Evolutionary conservation across 92 coral and sea anemone genomes (phyloP).

Genomic region (Zoanthus gigantus): DNA sequence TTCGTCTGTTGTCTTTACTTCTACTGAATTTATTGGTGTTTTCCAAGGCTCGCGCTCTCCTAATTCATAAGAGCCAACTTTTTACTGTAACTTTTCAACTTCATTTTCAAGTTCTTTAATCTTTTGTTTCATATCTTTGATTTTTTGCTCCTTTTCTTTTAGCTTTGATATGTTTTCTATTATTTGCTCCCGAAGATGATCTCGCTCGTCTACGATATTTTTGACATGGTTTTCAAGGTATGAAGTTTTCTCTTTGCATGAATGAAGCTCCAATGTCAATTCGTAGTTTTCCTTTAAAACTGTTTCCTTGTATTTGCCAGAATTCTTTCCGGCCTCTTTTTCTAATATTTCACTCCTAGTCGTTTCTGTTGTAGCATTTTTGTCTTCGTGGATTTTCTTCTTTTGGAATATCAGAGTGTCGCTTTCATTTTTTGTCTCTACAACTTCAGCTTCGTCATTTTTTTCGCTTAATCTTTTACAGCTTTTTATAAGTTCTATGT

Average conservation of each 20-base stretch:
- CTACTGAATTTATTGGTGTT: not conserved
- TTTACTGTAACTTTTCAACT: not conserved
- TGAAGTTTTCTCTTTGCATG: constrained; percentile 27
- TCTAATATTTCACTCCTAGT: not conserved
- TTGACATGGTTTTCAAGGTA: constrained; percentile 23
- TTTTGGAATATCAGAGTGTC: not conserved
- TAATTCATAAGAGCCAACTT: not conserved
- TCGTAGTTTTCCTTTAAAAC: constrained; percentile 4
- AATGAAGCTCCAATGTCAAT: constrained; percentile 24
- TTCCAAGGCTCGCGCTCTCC: constrained; percentile 14
- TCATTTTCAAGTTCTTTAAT: constrained; percentile 15
- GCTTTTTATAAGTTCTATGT: not conserved
- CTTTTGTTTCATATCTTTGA: constrained; percentile 7
- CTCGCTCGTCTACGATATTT: constrained; percentile 1
- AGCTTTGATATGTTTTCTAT: constrained; percentile 16
- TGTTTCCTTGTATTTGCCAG: constrained; percentile 14
- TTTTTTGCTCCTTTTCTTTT: constrained; percentile 7
- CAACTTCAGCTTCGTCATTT: not conserved
- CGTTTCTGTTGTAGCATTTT: not conserved
- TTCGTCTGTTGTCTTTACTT: constrained; percentile 2
- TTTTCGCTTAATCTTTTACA: not conserved
- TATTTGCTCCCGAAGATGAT: constrained; percentile 23
- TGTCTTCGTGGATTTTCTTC: not conserved
- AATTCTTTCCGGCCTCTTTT: not conserved
- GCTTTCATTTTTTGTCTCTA: not conserved